These are phyloP conservation scores for Vidua chalybeata DNA, from an alignment of 2,113 vertebrate genomes.

Conservation along the genomic window DNA sequence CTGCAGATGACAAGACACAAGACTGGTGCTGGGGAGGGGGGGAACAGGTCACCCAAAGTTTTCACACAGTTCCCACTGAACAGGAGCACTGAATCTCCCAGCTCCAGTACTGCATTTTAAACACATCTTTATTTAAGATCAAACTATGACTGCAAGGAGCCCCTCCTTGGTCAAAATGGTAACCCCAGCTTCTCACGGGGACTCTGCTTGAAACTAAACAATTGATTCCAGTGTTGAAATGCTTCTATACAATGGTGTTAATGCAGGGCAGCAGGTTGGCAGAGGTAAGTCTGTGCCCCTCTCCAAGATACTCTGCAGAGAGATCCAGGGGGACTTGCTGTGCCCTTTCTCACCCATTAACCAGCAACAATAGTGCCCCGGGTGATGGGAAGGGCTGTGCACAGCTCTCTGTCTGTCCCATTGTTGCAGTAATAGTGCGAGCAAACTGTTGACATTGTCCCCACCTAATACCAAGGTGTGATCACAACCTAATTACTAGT, in stretches of 20 bases:
- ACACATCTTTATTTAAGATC: neutral
- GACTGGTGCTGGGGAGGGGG: neutral
- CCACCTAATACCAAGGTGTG: neutral
- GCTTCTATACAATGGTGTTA: neutral
- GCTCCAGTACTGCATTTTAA: neutral
- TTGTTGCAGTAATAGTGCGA: neutral
- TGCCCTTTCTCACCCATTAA: conserved; percentile 6
- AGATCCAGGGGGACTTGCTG: fast-evolving
- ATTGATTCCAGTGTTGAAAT: neutral
- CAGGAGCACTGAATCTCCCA: neutral
- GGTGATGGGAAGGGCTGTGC: neutral
- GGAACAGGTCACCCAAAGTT: neutral
- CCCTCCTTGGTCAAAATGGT: neutral
- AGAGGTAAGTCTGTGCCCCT: neutral
- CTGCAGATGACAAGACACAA: neutral
- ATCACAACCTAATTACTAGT: neutral
- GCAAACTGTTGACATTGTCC: conserved; percentile 18
- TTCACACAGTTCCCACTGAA: neutral
- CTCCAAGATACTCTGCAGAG: neutral
- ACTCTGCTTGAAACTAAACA: neutral
- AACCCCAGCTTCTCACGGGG: neutral
- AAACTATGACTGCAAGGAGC: neutral
- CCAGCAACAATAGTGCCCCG: neutral
- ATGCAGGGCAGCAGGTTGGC: neutral
- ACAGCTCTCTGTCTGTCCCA: neutral